These are phyloP conservation scores for Arvicanthis niloticus DNA, from an alignment of 2,113 vertebrate species.

Conservation along the genomic window DNA sequence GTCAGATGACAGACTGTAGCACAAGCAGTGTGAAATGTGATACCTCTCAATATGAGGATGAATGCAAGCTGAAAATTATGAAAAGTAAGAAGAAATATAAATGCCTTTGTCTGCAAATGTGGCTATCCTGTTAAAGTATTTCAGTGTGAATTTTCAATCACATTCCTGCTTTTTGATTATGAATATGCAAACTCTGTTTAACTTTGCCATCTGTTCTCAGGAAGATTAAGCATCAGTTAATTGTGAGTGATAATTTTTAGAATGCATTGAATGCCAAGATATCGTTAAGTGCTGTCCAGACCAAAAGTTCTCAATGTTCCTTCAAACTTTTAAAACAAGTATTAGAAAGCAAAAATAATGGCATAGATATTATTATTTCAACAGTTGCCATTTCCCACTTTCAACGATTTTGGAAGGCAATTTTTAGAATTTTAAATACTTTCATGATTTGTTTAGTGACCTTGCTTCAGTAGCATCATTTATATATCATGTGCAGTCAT, in stretches of 20 bases:
- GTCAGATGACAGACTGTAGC: slow-evolving; percentile 4
- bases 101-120: slow-evolving; percentile 27
- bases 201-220: slow-evolving; percentile 75
- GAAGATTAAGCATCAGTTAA: slow-evolving; percentile 71
- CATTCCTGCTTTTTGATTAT: slow-evolving; percentile 5
- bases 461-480: neutral
- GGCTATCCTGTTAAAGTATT: neutral
- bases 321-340: neutral
- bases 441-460: neutral
- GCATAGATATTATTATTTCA: neutral
- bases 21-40: slow-evolving; percentile 53
- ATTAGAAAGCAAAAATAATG: slow-evolving; percentile 41
- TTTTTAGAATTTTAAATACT: neutral
- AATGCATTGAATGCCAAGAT: slow-evolving; percentile 56
- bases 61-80: neutral
- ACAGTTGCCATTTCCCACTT: neutral
- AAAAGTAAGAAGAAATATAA: neutral
- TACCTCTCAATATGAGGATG: neutral
- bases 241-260: slow-evolving; percentile 72
- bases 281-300: slow-evolving; percentile 1
- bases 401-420: neutral
- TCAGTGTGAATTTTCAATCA: slow-evolving; percentile 53
- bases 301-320: slow-evolving; percentile 36
- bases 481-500: neutral
- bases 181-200: slow-evolving; percentile 63